These are phyloP conservation scores for Triplophysa yarkandensis DNA, from an alignment of 2,797 vertebrate genomes.

Conservation along the genomic window DNA sequence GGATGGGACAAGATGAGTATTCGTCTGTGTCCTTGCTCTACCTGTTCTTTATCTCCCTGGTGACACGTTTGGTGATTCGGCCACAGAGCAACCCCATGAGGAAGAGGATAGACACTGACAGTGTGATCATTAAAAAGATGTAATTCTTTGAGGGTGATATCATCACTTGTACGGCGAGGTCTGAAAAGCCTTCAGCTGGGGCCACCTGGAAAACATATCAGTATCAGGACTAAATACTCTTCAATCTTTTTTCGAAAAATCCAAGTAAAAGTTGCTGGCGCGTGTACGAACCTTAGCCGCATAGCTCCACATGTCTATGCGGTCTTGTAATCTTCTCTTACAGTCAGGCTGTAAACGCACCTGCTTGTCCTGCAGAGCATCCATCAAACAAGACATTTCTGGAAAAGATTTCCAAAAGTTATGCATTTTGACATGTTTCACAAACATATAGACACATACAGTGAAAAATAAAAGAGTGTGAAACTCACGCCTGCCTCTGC, in stretches of 20 bases:
- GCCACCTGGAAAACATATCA: constrained; percentile 79
- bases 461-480: background rate
- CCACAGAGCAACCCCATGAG: constrained; percentile 92
- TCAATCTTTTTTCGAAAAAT: no score
- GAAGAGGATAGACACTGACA: constrained; percentile 88
- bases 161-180: constrained; percentile 95
- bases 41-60: constrained; percentile 97
- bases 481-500: constrained; percentile 85
- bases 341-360: constrained; percentile 86
- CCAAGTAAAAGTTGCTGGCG: background rate
- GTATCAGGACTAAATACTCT: no score
- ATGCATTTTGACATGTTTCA: background rate
- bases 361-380: constrained; percentile 84
- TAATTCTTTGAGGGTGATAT: constrained; percentile 96
- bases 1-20: constrained; percentile 10
- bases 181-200: constrained; percentile 92
- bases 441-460: background rate
- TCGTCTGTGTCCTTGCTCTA: constrained; percentile 76
- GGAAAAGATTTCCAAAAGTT: constrained; percentile 12
- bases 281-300: constrained; percentile 77
- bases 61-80: constrained; percentile 93
- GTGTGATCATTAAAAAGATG: constrained; percentile 86
- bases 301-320: constrained; percentile 90
- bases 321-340: constrained; percentile 87
- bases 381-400: constrained; percentile 91